Evolutionary conservation across 2,113 vertebrate genomes (phyloP), one percentile per base, ranked within the genome.

Genomic region (Lasiurus cinereus): DNA sequence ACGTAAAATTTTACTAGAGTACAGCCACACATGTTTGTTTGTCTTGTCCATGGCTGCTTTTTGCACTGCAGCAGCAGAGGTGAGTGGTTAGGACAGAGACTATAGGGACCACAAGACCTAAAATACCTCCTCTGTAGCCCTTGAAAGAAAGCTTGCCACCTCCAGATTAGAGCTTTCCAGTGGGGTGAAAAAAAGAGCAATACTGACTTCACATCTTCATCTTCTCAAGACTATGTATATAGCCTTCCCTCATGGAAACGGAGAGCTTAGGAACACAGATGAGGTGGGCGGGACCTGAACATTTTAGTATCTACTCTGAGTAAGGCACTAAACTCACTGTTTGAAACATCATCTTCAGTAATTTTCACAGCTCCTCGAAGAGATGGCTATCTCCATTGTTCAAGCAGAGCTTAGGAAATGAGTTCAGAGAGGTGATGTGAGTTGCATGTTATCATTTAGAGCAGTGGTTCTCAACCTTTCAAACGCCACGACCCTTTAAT

Each of bases 341-440:
- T 82, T 77, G 48, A 52, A 85, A 85, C 14, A 82, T 72, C 33
- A 66, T 92, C 46, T 89, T 36, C 33, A 79, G 48, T 92, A 43
- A 88, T 85, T 92, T 89, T 92, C 39, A 54, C 22, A 89, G 66
- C 83, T 83, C 82, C 29, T 56, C 2, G 67, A 91, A 83, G 31
- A 43, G 18, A 74, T 39, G 70, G 16, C 22, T 33, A 56, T 88
- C 24, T 72, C 46, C 18, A 67, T 64, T 72, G 8, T 36, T 46
- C 33, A 67, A 77, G 73, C 56, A 27, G 29, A 83, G 15, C 46
- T 73, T 54, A 79, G 31, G 39, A 93, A 86, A 89, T 91, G 70
- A 74, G 12, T 83, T 90, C 27, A 56, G 46, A 72, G 48, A 62
- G 18, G 66, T 88, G 67, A 48, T 36, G 2, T 88, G 72, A 80